A percentile compares a stretch with the other conserved stretches of the same genome.
Evolutionary conservation across 2,888 invertebrate species (phyloP).

Genomic region (Lysandra coridon): DNA sequence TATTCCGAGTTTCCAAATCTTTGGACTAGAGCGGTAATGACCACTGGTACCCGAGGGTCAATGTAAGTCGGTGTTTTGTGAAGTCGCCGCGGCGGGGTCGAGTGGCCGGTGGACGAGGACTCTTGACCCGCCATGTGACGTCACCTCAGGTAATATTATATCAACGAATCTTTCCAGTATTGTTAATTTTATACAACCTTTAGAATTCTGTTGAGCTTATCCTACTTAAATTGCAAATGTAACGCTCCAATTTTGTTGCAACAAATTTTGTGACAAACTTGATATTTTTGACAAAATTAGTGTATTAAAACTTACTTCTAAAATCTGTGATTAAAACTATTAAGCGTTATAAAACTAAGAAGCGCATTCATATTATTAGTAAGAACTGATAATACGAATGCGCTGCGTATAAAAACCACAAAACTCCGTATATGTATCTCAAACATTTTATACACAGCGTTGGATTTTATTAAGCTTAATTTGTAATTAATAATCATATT

Average conservation of each 20-base stretch:
- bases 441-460: too few species aligned
- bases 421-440: too few species aligned
- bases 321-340: too few species aligned
- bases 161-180: conserved; percentile 35
- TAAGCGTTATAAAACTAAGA: too few species aligned
- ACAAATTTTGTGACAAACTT: neutral
- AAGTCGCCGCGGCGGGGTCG: conserved; percentile 67
- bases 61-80: conserved; percentile 67
- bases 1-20: neutral
- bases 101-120: conserved; percentile 59
- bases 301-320: neutral
- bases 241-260: neutral
- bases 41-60: conserved; percentile 52
- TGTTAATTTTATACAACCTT: conserved; percentile 23
- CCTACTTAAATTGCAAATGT: neutral
- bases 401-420: too few species aligned
- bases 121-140: conserved; percentile 63
- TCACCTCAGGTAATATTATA: conserved; percentile 37
- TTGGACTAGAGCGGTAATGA: conserved; percentile 39
- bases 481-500: too few species aligned
- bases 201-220: neutral
- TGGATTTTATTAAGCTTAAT: too few species aligned
- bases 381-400: too few species aligned
- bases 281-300: neutral
- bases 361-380: too few species aligned